Base-by-base conservation (phyloP, 92 coral and sea anemone genomes). In the Parazoanthus darwini region DNA sequence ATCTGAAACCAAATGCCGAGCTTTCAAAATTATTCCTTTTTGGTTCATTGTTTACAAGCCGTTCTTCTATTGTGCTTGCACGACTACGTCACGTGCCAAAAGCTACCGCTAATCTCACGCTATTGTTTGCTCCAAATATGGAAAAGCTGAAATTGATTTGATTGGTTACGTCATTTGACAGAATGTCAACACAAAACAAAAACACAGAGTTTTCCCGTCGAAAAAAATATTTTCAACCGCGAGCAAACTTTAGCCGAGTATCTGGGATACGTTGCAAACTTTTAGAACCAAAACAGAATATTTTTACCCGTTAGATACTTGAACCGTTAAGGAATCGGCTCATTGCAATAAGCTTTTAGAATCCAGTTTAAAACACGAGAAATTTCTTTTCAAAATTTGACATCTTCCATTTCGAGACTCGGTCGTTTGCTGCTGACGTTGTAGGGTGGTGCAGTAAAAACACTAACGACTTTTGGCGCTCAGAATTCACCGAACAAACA, bases 121-220 rank as follows among this genome's bases (percentile, higher is more conserved):
- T 71, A 84, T 84, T 84, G 68, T 84, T 84, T 44, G 26, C 20
- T 11, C 98, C 98, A 90, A 74, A 95, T 95, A 88, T 93, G 98
- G 98, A 11, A 81, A 75, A 80, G 23, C 70, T 48, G 88, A 89
- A 89, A 65, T 85, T 44, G 91, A 88, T 95, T 89, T 89, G 94
- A 95, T 95, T 95, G 98, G 96, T 89, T 82, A 91, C 89, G 92
- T 92, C 93, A 88, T 89, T 85, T 93, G 96, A 95, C 98, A 95
- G 96, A 89, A 95, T 95, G 98, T 95, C 98, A 95, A 95, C 98
- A 95, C 88, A 92, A 92, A 93, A 95, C 96, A 93, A 88, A 93
- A 92, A 93, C 96, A 93, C 88, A 86, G 94, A 92, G 94, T 92
- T 95, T 95, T 95, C 94, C 98, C 98, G 89, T 29, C 33, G 90